Percentiles rank a stretch among this genome's conserved stretches.
Conservation (phyloP, 2,797 vertebrate species). For the Pterois miles region DNA sequence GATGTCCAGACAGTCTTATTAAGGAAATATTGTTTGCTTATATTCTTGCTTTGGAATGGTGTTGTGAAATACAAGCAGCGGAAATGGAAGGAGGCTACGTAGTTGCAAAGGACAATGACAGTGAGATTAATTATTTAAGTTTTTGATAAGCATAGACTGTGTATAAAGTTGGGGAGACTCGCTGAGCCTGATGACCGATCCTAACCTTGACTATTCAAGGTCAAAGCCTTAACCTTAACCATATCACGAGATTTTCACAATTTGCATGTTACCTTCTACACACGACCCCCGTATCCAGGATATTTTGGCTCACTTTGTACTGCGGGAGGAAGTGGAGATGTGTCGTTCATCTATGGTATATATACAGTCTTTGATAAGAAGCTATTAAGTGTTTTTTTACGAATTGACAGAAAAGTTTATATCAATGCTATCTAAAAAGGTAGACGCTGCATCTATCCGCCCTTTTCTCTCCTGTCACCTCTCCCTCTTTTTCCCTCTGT, state of each 20-base stretch:
- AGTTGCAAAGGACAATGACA: background rate
- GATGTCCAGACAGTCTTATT: background rate
- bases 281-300: no score
- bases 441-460: background rate
- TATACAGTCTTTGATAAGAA: background rate
- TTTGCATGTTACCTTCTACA: no score
- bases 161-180: no score
- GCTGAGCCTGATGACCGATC: no score
- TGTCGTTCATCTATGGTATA: no score
- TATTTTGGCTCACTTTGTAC: no score
- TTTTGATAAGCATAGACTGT: no score
- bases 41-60: background rate
- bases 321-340: no score
- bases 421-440: constrained; percentile 3
- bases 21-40: background rate
- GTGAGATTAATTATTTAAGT: background rate
- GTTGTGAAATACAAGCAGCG: background rate
- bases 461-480: background rate
- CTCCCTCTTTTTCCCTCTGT: background rate
- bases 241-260: no score
- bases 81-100: background rate
- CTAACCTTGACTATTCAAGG: no score
- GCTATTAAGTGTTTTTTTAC: background rate
- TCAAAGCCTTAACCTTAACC: no score
- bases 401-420: background rate